Percentiles rank a stretch among this genome's conserved stretches.
Evolutionary conservation across 2,113 vertebrate species (phyloP).

Genomic region (Malurus alboscapulatus): DNA sequence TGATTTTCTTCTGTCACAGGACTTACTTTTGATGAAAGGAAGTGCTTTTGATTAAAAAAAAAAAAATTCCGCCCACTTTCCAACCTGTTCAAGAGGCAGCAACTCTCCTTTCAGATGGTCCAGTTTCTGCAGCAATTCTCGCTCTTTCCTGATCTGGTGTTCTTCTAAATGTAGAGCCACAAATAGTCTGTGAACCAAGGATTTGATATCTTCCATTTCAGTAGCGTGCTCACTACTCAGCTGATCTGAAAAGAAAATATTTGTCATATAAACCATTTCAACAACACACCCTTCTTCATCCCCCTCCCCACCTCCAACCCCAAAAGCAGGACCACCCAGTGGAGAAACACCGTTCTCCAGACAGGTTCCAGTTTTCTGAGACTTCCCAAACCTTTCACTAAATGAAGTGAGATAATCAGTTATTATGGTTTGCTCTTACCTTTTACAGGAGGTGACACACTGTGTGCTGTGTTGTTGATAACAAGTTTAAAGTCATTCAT

Average conservation of each 20-base stretch:
- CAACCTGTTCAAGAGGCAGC: slow-evolving; percentile 87
- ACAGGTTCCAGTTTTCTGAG: neutral
- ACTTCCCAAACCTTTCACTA: neutral
- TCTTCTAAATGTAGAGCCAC: slow-evolving; percentile 80
- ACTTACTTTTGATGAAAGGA: neutral
- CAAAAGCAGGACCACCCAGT: neutral
- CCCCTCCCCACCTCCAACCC: neutral
- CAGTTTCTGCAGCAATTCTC: slow-evolving; percentile 78
- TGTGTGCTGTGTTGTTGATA: slow-evolving; percentile 79
- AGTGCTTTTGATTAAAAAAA: neutral
- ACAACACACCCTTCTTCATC: neutral
- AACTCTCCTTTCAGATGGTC: slow-evolving; percentile 84
- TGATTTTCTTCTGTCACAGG: neutral
- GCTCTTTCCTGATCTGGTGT: slow-evolving; percentile 82
- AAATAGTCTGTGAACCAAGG: slow-evolving; percentile 85
- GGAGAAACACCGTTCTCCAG: neutral
- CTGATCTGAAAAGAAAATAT: slow-evolving; percentile 61
- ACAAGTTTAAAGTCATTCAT: slow-evolving; percentile 85
- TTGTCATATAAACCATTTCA: neutral
- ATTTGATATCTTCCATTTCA: slow-evolving; percentile 79
- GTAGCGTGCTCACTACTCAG: slow-evolving; percentile 62
- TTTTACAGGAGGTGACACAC: slow-evolving; percentile 72
- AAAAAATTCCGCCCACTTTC: neutral
- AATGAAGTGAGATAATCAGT: neutral
- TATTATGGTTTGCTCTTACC: slow-evolving; percentile 69